Percentiles rank a stretch among this genome's conserved stretches.
phyloP scores from a whole-genome alignment of 2,888 invertebrate species.

The Philereme vetulata region DNA sequence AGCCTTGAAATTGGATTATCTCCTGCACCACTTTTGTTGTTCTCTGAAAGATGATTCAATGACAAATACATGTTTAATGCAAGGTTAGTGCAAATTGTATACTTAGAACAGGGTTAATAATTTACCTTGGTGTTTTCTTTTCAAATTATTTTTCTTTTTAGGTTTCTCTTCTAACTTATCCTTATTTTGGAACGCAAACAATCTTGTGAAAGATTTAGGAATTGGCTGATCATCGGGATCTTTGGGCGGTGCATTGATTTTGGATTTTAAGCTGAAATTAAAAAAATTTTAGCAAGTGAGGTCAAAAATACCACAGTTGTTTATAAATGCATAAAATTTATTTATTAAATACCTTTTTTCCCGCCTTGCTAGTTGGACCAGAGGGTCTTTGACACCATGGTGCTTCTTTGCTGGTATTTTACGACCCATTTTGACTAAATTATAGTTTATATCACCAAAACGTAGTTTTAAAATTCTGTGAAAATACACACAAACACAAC shows the following conservation, averaged over 20 bases:
- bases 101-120: background rate
- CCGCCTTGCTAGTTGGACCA: slow-evolving; percentile 86
- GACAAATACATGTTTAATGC: background rate
- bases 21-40: slow-evolving; percentile 19
- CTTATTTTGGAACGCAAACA: slow-evolving; percentile 77
- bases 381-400: slow-evolving; percentile 89
- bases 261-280: slow-evolving; percentile 85
- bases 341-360: slow-evolving; percentile 79
- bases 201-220: slow-evolving; percentile 86
- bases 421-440: slow-evolving; percentile 82
- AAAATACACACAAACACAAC: too few species aligned
- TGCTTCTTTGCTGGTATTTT: slow-evolving; percentile 94
- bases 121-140: slow-evolving; percentile 29
- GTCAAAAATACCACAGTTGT: background rate
- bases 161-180: slow-evolving; percentile 31
- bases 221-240: slow-evolving; percentile 89
- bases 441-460: background rate
- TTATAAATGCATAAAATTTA: background rate
- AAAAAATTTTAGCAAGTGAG: background rate
- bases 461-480: too few species aligned
- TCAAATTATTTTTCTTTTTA: slow-evolving; percentile 34
- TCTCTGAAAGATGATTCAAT: slow-evolving; percentile 23
- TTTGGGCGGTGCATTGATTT: slow-evolving; percentile 90
- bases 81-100: background rate
- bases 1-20: slow-evolving; percentile 79